Evolutionary conservation across 2,888 invertebrate species (phyloP).

Genomic region (Gandaritis pyraliata): DNA sequence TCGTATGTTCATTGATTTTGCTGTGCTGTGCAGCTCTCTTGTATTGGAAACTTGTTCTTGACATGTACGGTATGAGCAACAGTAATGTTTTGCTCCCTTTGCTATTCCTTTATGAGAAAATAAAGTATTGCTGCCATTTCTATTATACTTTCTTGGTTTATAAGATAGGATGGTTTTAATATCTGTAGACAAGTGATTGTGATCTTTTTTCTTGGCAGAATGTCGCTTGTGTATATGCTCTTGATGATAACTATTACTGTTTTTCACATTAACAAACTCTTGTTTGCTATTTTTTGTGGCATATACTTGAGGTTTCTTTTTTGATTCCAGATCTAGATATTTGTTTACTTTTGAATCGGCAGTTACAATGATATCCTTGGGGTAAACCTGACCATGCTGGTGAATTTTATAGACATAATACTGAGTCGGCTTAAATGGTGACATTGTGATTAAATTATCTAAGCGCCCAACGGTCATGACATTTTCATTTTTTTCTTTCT

Average conservation of each 20-base stretch:
- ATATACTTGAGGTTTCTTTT: not conserved
- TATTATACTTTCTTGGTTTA: conserved; percentile 51
- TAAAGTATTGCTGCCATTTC: conserved; percentile 44
- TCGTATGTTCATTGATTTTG: conserved; percentile 10
- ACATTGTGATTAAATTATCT: conserved; percentile 33
- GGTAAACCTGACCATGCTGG: not conserved
- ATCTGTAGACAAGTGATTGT: conserved; percentile 1
- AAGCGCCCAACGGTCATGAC: conserved; percentile 29
- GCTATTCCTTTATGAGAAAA: conserved; percentile 25
- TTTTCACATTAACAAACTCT: not conserved
- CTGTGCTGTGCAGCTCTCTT: not conserved
- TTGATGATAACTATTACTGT: not conserved
- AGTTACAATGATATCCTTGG: conserved; percentile 8
- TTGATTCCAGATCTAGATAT: conserved; percentile 3
- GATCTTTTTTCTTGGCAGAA: not conserved
- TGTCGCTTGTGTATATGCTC: not conserved
- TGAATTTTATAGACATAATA: conserved; percentile 37
- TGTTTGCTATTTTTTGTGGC: not conserved
- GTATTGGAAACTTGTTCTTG: not conserved
- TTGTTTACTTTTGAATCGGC: conserved; percentile 10
- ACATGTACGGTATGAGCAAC: conserved; percentile 14
- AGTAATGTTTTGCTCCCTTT: conserved; percentile 16
- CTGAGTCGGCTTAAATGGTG: conserved; percentile 38
- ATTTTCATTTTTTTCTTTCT: conserved; percentile 28
- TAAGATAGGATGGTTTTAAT: conserved; percentile 51